These are phyloP conservation scores for Rhynchonema sp. DNA, from an alignment of 2,888 invertebrate species.

Conservation along the genomic window DNA sequence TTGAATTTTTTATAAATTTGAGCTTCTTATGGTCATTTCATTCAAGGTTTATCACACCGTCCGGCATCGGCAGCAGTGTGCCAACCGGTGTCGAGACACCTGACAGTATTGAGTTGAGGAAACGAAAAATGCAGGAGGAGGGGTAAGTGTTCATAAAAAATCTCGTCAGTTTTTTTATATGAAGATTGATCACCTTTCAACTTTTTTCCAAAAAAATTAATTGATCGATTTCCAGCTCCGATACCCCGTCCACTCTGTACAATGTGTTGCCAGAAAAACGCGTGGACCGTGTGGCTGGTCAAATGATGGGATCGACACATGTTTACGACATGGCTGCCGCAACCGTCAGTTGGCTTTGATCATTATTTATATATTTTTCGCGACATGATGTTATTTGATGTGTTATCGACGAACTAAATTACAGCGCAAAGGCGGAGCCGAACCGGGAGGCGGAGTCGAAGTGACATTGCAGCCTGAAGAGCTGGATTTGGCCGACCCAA, in stretches of 20 bases:
- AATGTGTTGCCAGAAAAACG: conserved; percentile 86
- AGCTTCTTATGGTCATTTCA: too few species aligned
- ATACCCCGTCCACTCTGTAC: conserved; percentile 70
- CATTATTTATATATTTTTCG: too few species aligned
- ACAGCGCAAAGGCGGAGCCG: not conserved
- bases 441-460: conserved; percentile 45
- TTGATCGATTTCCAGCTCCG: conserved; percentile 50
- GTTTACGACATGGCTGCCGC: conserved; percentile 95
- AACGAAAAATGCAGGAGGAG: conserved; percentile 84
- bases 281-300: conserved; percentile 50
- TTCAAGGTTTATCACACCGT: conserved; percentile 14
- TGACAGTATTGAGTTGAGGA: conserved; percentile 88
- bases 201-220: not conserved
- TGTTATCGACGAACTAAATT: too few species aligned
- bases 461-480: conserved; percentile 79
- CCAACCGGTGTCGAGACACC: conserved; percentile 63
- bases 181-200: not conserved
- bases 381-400: too few species aligned
- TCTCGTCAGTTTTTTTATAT: not conserved
- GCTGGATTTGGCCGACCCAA: conserved; percentile 42
- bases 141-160: conserved; percentile 38
- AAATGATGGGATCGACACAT: conserved; percentile 82
- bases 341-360: too few species aligned
- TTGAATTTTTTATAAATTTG: too few species aligned
- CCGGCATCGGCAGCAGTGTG: conserved; percentile 22